These are phyloP conservation scores for Argya squamiceps DNA, from an alignment of 2,797 vertebrate genomes.

Conservation along the genomic window DNA sequence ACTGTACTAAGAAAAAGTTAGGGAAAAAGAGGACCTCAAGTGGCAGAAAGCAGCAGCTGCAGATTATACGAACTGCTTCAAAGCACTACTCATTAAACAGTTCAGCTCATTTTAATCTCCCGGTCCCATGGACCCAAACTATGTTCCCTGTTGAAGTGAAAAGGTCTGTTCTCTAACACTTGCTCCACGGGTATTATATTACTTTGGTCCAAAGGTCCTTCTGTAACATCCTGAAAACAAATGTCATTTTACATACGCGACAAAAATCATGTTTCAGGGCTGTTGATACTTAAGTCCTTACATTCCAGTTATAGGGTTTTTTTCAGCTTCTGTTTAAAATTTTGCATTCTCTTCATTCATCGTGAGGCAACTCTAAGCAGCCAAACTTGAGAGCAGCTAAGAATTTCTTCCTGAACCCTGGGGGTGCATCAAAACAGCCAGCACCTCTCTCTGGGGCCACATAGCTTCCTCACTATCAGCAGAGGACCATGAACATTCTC, in stretches of 20 bases:
- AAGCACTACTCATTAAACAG: not conserved
- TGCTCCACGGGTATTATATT: not conserved
- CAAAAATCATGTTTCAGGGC: not conserved
- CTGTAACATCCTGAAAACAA: not conserved
- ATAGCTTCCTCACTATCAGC: not conserved
- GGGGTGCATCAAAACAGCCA: not conserved
- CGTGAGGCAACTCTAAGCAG: not conserved
- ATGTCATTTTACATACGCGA: not conserved
- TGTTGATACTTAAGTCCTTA: not conserved
- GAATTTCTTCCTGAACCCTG: not conserved
- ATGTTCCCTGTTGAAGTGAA: not conserved
- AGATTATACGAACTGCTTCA: not conserved
- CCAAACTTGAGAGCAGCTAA: not conserved
- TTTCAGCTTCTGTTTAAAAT: not conserved
- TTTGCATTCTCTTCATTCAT: not conserved
- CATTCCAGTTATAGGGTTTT: rapidly evolving
- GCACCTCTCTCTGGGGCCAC: not conserved
- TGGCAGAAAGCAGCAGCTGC: constrained; percentile 32
- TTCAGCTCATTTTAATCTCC: not conserved
- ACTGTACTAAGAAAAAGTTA: not conserved
- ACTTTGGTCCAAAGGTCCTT: not conserved
- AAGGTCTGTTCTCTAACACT: not conserved
- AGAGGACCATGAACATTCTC: not conserved
- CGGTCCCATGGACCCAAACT: not conserved
- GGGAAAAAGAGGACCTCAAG: constrained; percentile 40